Percentiles rank a stretch among this genome's conserved stretches.
Conservation (phyloP, 2,888 invertebrate genomes). For the Andricus curvator region DNA sequence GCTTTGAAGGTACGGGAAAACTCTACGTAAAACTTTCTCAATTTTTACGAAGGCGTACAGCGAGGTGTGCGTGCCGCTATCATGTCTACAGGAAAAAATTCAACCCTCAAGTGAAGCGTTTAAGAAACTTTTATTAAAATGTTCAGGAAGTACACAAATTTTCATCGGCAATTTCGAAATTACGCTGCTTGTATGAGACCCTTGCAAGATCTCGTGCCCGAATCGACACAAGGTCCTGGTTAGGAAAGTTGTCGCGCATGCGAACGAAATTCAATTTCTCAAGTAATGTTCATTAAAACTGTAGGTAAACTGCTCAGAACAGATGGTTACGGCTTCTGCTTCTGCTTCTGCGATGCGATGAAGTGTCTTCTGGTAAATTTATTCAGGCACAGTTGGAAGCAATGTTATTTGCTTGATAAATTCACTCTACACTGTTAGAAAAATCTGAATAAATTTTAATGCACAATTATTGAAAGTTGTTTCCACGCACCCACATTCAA, state of each 20-base stretch:
- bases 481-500: too few relatives aligned
- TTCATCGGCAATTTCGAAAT: constrained; percentile 56
- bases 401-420: not conserved
- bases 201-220: constrained; percentile 36
- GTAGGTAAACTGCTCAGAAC: not conserved
- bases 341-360: not conserved
- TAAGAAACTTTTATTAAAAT: constrained; percentile 65
- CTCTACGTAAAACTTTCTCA: constrained; percentile 58
- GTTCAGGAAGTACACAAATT: constrained; percentile 55
- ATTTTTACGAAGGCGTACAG: constrained; percentile 60
- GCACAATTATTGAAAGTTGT: too few relatives aligned
- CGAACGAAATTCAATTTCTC: constrained; percentile 7
- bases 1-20: constrained; percentile 45
- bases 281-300: constrained; percentile 26
- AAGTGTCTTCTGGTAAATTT: not conserved
- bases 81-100: constrained; percentile 5
- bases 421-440: not conserved
- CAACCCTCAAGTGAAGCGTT: constrained; percentile 53
- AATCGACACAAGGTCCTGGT: constrained; percentile 43
- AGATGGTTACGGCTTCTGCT: constrained; percentile 16
- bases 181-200: constrained; percentile 48
- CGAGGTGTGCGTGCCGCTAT: constrained; percentile 52
- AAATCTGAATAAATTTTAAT: too few relatives aligned
- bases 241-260: not conserved
- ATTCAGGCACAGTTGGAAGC: constrained; percentile 5